Base-by-base conservation (phyloP, 2,888 invertebrate genomes). In the Noctua janthina region DNA sequence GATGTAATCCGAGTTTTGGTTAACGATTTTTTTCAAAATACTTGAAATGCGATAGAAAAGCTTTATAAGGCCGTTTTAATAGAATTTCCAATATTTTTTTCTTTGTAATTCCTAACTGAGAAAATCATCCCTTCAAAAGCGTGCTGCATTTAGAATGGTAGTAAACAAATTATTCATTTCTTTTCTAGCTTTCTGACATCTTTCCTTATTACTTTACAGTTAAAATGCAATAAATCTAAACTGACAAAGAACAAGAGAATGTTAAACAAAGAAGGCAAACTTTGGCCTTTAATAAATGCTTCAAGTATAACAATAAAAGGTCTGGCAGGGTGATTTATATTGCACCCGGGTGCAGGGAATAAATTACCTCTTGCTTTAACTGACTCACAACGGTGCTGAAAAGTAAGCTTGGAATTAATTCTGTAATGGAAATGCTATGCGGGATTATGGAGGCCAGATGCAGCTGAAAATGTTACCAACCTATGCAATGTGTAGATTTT, bases 291-390 rank as follows among this genome's bases (percentile, higher is more conserved):
- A 87, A 74, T 89, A 83, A 80, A 76, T 73, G 64, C 70, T 78
- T 73, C 59, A 78, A 85, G 62, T 64, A 64, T 72, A 71, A 78
- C 71, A 86, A 73, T 74, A 74, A 75, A 83, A 75, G n/a, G 75
- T 75, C 78, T 59, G 17, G 35, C 49, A 6, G 59, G 7, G 54
- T 77, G 82, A 89, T 89, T 89, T 88, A 89, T 86, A 72, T 72
- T 86, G 89, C 89, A 83, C 78, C 81, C 77, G 75, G 82, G 56
- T 80, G 85, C 74, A 89, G 8, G 69, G 80, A 81, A 86, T 88
- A 89, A 82, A 89, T 88, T 83, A 79, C 70, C 62, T 66, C 70
- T 75, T 29, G 67, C 64, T 76, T 78, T 75, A 79, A 77, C 13
- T 6, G 10, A 76, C 39, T n/a, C 72, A 69, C 78, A 54, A 35